Evolutionary conservation across 2,888 invertebrate species (phyloP).

Genomic region (Tenthredo notha): DNA sequence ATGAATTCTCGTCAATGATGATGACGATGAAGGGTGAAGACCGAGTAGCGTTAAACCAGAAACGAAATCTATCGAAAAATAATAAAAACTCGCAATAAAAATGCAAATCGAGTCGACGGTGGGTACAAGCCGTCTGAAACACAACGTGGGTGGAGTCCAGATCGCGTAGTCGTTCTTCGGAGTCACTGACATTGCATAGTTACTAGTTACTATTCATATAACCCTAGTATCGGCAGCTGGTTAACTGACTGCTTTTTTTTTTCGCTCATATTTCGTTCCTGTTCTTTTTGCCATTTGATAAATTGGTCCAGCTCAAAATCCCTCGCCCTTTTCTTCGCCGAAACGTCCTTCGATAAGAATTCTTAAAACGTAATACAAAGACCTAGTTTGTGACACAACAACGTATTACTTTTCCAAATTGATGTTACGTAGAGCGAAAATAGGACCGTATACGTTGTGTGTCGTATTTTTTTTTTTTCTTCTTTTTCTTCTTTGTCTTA

Average conservation of each 20-base stretch:
- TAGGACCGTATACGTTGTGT: background rate
- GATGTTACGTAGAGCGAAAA: background rate
- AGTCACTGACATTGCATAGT: constrained; percentile 54
- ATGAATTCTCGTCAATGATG: background rate
- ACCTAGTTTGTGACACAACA: background rate
- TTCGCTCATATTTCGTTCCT: background rate
- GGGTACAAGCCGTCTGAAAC: constrained; percentile 40
- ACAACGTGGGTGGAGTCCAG: constrained; percentile 53
- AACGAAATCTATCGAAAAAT: background rate
- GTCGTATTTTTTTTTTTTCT: background rate
- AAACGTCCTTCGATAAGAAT: background rate
- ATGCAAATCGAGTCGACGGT: constrained; percentile 46
- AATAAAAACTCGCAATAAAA: constrained; percentile 36
- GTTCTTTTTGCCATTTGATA: background rate
- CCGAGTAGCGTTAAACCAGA: background rate
- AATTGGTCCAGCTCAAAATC: background rate
- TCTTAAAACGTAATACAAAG: background rate
- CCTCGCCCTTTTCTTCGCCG: background rate
- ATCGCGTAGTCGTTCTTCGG: constrained; percentile 49
- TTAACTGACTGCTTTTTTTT: constrained; percentile 15
- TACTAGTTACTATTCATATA: constrained; percentile 43
- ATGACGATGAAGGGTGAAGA: background rate
- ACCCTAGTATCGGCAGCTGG: background rate
- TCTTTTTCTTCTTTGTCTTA: background rate
- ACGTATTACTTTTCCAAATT: background rate